Evolutionary conservation across 2,113 vertebrate genomes (phyloP).

Genomic region (Muscicapa adusta): DNA sequence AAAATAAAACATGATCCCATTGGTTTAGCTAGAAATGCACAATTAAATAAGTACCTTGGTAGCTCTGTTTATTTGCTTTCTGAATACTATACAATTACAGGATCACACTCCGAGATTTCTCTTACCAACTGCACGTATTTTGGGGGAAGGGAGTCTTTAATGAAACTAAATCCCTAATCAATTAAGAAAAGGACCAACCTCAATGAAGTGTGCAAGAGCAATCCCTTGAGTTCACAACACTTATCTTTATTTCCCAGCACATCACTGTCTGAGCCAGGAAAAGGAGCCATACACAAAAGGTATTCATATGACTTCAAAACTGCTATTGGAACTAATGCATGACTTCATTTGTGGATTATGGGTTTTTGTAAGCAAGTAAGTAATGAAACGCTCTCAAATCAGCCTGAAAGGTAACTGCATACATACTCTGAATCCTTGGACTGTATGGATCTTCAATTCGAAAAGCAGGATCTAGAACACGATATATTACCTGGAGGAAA

Average conservation of each 20-base stretch:
- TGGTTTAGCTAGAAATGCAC: neutral
- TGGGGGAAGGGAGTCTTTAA: neutral
- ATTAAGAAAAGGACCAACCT: neutral
- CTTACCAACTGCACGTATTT: neutral
- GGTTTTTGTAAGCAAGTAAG: neutral
- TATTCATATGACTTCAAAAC: neutral
- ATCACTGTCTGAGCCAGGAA: neutral
- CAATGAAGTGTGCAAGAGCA: neutral
- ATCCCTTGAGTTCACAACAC: neutral
- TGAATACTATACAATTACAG: neutral
- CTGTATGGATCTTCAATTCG: constrained; percentile 95
- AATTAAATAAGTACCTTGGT: neutral
- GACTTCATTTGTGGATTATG: neutral
- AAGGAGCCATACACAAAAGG: neutral
- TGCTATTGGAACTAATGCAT: accelerated
- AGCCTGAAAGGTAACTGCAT: neutral
- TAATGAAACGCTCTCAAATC: neutral
- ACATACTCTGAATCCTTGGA: constrained; percentile 91
- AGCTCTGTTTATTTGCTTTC: neutral
- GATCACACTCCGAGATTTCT: neutral
- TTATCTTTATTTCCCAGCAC: neutral
- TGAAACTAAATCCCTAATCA: neutral
- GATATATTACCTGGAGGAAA: constrained; percentile 87
- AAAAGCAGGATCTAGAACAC: constrained; percentile 94
- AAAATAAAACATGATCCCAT: neutral